Percentiles rank a stretch among this genome's conserved stretches.
Conservation (phyloP, 2,113 vertebrate species). For the Morphnarchus princeps region DNA sequence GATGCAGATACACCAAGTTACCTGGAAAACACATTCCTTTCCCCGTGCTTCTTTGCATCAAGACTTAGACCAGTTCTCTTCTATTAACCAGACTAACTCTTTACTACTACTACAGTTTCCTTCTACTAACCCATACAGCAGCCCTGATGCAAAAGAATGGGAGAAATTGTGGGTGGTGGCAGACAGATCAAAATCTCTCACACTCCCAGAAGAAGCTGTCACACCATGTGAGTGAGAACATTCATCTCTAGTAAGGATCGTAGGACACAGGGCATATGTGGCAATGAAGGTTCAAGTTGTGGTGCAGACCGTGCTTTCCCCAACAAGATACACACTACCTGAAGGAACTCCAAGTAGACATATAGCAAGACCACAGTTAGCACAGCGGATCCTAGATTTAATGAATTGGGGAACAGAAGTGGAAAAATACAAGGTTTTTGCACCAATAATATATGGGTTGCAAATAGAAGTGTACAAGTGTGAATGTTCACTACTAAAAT, state of each 20-base stretch:
- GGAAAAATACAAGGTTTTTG: neutral
- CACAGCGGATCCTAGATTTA: neutral
- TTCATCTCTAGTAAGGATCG: neutral
- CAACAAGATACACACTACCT: fast-evolving
- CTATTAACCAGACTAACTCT: neutral
- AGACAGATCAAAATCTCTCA: neutral
- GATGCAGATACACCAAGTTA: neutral
- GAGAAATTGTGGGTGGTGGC: neutral
- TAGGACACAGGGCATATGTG: neutral
- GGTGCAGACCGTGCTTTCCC: neutral
- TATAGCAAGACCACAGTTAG: neutral
- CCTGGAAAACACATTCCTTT: neutral
- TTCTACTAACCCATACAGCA: neutral
- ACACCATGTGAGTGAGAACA: neutral
- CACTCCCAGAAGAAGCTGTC: neutral
- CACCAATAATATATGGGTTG: neutral
- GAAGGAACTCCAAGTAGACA: neutral
- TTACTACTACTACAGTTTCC: neutral
- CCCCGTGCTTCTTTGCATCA: neutral
- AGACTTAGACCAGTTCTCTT: neutral
- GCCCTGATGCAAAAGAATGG: neutral
- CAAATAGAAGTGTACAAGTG: neutral
- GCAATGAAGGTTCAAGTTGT: neutral
- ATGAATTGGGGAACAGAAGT: neutral
- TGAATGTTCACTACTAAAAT: neutral